Conservation (phyloP, 2,888 invertebrate genomes). For the Polyommatus iphigenia region DNA sequence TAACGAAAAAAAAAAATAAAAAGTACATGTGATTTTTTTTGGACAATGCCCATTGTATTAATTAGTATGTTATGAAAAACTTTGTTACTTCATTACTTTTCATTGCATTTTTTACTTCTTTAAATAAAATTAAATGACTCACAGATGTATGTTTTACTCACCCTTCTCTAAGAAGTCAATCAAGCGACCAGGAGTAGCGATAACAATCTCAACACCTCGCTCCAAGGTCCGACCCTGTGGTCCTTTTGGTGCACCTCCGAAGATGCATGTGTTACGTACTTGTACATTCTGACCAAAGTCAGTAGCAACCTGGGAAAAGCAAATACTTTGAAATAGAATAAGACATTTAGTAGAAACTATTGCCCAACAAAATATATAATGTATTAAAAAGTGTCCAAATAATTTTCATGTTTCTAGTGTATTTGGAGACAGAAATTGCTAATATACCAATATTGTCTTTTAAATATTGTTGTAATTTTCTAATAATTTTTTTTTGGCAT, state of each 20-base stretch:
- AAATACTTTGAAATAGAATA: constrained; percentile 14
- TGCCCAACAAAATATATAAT: neutral
- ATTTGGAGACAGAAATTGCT: neutral
- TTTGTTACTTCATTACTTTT: too few species aligned
- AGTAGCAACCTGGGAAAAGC: constrained; percentile 86
- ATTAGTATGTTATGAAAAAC: too few species aligned
- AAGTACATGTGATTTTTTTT: too few species aligned
- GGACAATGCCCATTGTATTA: too few species aligned
- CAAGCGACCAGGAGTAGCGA: constrained; percentile 96
- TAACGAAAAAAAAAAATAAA: too few species aligned
- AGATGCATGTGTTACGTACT: constrained; percentile 95
- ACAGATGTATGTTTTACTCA: constrained; percentile 40
- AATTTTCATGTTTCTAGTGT: neutral
- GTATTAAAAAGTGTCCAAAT: constrained; percentile 6
- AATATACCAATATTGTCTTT: too few species aligned
- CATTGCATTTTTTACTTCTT: too few species aligned
- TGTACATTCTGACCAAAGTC: constrained; percentile 95
- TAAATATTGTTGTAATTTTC: neutral
- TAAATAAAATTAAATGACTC: too few species aligned
- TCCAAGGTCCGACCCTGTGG: constrained; percentile 92
- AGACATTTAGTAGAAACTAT: neutral
- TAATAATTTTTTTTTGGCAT: neutral
- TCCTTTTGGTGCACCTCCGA: constrained; percentile 98
- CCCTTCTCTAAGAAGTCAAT: constrained; percentile 95
- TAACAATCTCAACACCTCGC: constrained; percentile 95